Conservation (phyloP, 2,888 invertebrate genomes). For the Athripsodes cinereus region DNA sequence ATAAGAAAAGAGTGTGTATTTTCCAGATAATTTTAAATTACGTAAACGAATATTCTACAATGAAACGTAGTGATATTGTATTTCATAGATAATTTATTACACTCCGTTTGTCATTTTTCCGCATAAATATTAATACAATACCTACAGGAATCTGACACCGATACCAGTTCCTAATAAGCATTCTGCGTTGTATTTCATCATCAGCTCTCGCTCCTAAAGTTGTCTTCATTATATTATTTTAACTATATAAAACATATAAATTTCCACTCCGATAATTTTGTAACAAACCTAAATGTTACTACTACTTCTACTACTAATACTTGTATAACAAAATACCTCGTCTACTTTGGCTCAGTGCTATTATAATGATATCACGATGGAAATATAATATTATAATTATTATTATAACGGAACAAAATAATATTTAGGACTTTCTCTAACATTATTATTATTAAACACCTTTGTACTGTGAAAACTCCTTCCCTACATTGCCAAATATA, state of each 20-base stretch:
- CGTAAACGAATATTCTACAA: too few species aligned
- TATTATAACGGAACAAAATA: neutral
- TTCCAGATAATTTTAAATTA: too few species aligned
- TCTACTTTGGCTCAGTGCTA: neutral
- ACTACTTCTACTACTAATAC: too few species aligned
- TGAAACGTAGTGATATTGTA: neutral
- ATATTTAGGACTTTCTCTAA: neutral
- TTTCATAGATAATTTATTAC: neutral
- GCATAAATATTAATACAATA: neutral
- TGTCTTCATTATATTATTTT: neutral
- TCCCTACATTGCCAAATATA: too few species aligned
- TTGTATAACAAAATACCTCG: neutral
- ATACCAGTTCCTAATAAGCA: slow-evolving; percentile 21
- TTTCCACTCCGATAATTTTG: neutral
- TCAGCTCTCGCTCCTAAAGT: neutral
- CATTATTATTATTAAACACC: too few species aligned
- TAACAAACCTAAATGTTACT: too few species aligned
- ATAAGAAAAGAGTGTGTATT: too few species aligned
- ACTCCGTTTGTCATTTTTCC: neutral
- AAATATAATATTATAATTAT: too few species aligned
- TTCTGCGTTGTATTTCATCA: neutral
- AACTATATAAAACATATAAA: neutral
- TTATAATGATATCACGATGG: neutral
- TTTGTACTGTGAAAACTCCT: too few species aligned
- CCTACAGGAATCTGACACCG: slow-evolving; percentile 11